These are phyloP conservation scores for Noturus placidus DNA, from an alignment of 2,113 vertebrate genomes.

Conservation along the genomic window DNA sequence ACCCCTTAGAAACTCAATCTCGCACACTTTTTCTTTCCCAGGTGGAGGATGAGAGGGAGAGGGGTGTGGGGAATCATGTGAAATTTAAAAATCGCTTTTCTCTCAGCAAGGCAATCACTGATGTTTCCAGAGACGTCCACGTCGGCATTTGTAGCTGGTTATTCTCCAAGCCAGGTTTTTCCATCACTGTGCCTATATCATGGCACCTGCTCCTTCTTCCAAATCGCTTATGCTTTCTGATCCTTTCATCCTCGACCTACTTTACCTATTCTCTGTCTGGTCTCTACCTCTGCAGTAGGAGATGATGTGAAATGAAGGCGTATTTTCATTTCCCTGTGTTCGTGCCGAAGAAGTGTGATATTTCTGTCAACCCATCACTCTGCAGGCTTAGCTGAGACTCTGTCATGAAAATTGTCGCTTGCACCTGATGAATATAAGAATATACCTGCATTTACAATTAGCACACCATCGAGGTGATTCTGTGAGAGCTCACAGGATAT, in stretches of 20 bases:
- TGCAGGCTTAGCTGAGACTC: neutral
- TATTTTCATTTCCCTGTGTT: slow-evolving; percentile 12
- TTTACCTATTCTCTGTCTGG: slow-evolving; percentile 59
- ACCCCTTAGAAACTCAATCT: slow-evolving; percentile 44
- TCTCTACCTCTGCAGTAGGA: slow-evolving; percentile 55
- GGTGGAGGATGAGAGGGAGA: neutral
- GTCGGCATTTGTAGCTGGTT: slow-evolving; percentile 24
- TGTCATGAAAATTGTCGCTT: neutral
- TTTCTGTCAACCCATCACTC: slow-evolving; percentile 29
- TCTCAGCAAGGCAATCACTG: slow-evolving; percentile 16
- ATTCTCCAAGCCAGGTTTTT: slow-evolving; percentile 12
- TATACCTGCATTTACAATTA: neutral
- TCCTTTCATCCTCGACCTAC: slow-evolving; percentile 74
- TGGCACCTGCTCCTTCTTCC: slow-evolving; percentile 52
- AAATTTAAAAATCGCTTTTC: neutral
- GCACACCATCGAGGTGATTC: neutral
- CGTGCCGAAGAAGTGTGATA: slow-evolving; percentile 49
- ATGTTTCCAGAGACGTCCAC: slow-evolving; percentile 15
- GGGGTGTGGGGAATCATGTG: neutral
- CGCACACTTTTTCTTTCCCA: neutral
- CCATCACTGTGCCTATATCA: slow-evolving; percentile 1
- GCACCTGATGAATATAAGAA: neutral
- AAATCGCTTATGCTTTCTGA: slow-evolving; percentile 58
- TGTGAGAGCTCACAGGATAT: neutral
- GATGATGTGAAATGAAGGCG: slow-evolving; percentile 63